These are phyloP conservation scores for Eretmochelys imbricata DNA, from an alignment of 2,113 vertebrate species.

Conservation along the genomic window DNA sequence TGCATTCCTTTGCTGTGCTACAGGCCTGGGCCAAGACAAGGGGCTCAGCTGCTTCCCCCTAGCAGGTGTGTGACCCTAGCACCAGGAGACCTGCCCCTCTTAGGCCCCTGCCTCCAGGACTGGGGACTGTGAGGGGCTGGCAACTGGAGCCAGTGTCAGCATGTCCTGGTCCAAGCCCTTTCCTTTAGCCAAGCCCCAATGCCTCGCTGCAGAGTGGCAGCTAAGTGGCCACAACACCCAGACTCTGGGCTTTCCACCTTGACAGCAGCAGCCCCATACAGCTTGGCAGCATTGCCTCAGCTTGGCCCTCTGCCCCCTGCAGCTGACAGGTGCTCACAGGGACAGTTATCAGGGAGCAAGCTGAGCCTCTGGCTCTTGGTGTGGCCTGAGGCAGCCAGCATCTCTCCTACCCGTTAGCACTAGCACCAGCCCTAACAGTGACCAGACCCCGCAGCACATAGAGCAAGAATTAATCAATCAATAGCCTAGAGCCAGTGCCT, in stretches of 20 bases:
- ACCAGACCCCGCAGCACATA: neutral
- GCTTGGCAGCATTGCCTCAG: neutral
- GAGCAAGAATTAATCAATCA: constrained; percentile 76
- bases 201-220: neutral
- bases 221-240: neutral
- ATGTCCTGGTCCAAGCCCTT: no score
- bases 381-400: neutral
- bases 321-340: no score
- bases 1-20: neutral
- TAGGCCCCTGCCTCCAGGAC: neutral
- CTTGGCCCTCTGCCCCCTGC: neutral
- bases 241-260: neutral
- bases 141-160: no score
- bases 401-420: neutral
- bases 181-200: no score
- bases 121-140: no score
- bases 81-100: no score
- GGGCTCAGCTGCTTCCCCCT: neutral
- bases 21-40: no score
- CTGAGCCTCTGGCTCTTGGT: neutral
- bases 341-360: neutral
- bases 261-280: neutral
- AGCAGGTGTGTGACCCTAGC: neutral
- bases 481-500: constrained; percentile 43
- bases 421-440: neutral